Base-by-base conservation (phyloP, 2,888 invertebrate genomes). In the Leptinotarsa peninsularis region DNA sequence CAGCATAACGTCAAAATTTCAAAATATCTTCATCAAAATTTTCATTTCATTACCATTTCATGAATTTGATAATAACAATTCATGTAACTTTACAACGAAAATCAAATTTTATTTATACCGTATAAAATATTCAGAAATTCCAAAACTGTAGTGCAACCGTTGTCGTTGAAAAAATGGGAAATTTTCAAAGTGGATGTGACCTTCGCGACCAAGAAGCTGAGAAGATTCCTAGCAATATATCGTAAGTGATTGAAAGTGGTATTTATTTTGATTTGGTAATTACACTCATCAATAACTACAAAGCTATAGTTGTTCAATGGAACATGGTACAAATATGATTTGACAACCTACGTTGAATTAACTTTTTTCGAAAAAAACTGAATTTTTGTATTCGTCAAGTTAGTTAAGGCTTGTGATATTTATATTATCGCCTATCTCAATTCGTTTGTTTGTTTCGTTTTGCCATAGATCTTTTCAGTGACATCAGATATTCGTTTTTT, bases 201-300 rank as follows among this genome's bases (percentile, higher is more conserved):
- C 76, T 76, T 49, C 71, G 73, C 14, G 76, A 76, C 50, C 49
- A 50, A 49, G 73, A 73, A 4, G n/a, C 58, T 2, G 71, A 73
- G 54, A 21, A 43, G 18, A 33, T 76, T 23, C 71, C 76, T 17
- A 50, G 33, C 49, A 67, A 71, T 49, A 52, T 73, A 49, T 71
- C 71, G 76, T 76, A 63, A 73, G 72, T 69, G 23, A n/a, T 63
- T 63, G 17, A 69, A 10, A 21, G 10, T 21, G 0, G 13, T 54
- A 54, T 50, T 4, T 50, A 15, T 67, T 67, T 52, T 23, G 21
- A 23, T 21, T n/a, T 3, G 4, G 13, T 33, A 10, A 15, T 49
- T 1, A 17, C 5, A n/a, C 1, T 66, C 18, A 49, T 66, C 43
- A 3, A 23, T 66, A 33, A 33, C 33, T 33, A 33, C 33, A 33